Percentiles rank a stretch among this genome's conserved stretches.
phyloP scores from a whole-genome alignment of 2,888 invertebrate genomes.

The Masnerella sp. region DNA sequence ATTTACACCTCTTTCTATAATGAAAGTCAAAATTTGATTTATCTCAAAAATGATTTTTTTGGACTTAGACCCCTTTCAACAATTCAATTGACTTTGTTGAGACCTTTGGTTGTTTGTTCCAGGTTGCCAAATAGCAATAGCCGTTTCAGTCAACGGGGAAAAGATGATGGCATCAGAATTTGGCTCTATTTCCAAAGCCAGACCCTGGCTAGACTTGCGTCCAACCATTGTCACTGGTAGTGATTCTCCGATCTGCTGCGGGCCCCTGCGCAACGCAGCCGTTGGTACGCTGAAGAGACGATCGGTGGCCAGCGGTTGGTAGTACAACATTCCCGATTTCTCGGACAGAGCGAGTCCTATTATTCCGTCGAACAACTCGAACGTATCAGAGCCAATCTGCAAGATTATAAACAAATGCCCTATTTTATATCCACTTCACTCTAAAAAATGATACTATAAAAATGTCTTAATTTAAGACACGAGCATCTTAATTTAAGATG shows the following conservation, averaged over 20 bases:
- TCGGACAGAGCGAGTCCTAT: slow-evolving; percentile 85
- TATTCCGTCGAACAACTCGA: slow-evolving; percentile 87
- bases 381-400: slow-evolving; percentile 82
- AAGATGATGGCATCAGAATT: slow-evolving; percentile 87
- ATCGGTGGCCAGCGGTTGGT: slow-evolving; percentile 86
- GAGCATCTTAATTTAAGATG: no score
- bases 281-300: slow-evolving; percentile 88
- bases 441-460: not conserved
- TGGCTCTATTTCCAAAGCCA: slow-evolving; percentile 85
- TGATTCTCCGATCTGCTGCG: slow-evolving; percentile 84
- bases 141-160: slow-evolving; percentile 88
- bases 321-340: slow-evolving; percentile 82
- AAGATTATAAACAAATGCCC: no score
- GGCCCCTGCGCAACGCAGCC: slow-evolving; percentile 85
- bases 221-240: slow-evolving; percentile 88
- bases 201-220: slow-evolving; percentile 90
- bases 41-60: no score
- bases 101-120: slow-evolving; percentile 85
- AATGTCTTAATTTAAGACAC: no score
- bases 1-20: no score
- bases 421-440: no score
- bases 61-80: no score
- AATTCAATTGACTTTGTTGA: no score
- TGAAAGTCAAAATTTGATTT: no score
- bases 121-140: slow-evolving; percentile 89